A percentile compares a stretch with the other conserved stretches of the same genome.
Evolutionary conservation across 2,797 vertebrate species (phyloP).

Genomic region (Liasis olivaceus): DNA sequence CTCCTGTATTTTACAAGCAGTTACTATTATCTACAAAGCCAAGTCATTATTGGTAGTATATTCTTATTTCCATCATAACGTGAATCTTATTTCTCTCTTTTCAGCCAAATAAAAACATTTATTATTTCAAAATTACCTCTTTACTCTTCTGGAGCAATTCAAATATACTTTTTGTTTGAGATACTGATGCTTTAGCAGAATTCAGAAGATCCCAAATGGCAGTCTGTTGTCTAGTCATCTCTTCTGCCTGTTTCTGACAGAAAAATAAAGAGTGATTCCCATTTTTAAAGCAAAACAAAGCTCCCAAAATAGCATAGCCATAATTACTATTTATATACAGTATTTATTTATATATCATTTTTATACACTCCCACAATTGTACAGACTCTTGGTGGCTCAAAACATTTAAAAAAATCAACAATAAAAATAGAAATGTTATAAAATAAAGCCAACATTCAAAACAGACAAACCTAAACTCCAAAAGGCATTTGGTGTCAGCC

Average conservation of each 20-base stretch:
- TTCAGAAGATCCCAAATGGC: constrained; percentile 75
- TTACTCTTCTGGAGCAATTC: constrained; percentile 80
- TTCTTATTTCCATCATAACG: constrained; percentile 17
- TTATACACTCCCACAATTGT: neutral
- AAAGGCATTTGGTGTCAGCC: neutral
- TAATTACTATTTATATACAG: neutral
- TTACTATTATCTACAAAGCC: neutral
- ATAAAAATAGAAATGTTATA: neutral
- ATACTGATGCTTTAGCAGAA: constrained; percentile 78
- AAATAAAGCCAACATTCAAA: neutral
- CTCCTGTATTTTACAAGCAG: neutral
- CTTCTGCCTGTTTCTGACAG: constrained; percentile 78
- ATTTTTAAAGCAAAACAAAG: neutral
- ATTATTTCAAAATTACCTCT: constrained; percentile 74
- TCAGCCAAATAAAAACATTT: constrained; percentile 4
- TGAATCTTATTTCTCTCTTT: neutral
- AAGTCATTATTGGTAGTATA: neutral
- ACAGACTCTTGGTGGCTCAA: neutral
- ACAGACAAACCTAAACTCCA: neutral
- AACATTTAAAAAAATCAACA: neutral
- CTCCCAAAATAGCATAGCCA: neutral
- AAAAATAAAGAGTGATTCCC: neutral
- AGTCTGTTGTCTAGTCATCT: constrained; percentile 76
- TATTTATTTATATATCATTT: neutral
- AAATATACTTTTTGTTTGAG: constrained; percentile 75